Evolutionary conservation across 2,113 vertebrate genomes (phyloP), one percentile per base, ranked within the genome.

Genomic region (Beaufortia kweichowensis): DNA sequence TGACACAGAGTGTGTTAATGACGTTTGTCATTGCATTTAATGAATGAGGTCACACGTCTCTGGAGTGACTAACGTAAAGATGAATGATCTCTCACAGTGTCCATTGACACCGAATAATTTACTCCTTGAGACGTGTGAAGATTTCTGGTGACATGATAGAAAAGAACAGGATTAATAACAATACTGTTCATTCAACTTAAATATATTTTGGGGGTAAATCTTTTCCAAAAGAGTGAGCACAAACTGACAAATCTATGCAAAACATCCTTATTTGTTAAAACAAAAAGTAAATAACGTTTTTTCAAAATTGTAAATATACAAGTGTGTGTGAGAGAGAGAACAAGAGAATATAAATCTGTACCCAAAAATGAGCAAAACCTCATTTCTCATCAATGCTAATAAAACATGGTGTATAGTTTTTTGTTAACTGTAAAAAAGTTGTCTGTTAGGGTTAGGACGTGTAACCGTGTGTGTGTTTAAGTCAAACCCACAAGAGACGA

Each of bases 21-120:
- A 43, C 28, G 48, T 48, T 28, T 9, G 33, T 75, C 76, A 75
- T 3, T 48, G 69, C 46, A 69, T 57, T 24, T 59, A 26, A 50
- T 63, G 76, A 82, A 82, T 60, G 65, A 73, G 67, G 65, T 70
- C 31, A 56, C 56, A 79, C 65, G 71, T 53, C 35, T 23, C 79
- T 41, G 71, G 50, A 82, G 28, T 39, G 59, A 79, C 76, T 55
- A n/a, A 67, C 59, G n/a, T 48, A n/a, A 41, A 17, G 23, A 69
- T 59, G 33, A 78, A 78, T 78, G 64, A 70, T 43, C 35, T 63
- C 56, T 71, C 46, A 31, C 71, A 31, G 39, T 56, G 7, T 41
- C 65, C 61, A 71, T 60, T 60, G 23, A 41, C 62, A 31, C 39
- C 19, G 63, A 69, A 65, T 64, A 75, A 82, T 61, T 68, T 31